Evolutionary conservation across 1,140 invertebrate genomes (phyloP).

Genomic region (Heliconius congener): DNA sequence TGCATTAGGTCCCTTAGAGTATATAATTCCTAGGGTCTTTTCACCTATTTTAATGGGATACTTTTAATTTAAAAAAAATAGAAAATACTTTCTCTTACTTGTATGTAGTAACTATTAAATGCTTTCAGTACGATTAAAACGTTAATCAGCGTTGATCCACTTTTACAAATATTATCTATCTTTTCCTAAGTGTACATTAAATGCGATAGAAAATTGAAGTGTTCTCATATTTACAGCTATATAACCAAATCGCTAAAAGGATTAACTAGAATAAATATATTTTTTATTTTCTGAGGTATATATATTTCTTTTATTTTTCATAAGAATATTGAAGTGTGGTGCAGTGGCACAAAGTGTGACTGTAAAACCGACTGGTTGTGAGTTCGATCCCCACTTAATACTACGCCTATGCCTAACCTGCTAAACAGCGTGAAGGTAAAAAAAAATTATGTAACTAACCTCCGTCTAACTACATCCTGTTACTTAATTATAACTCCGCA

Average conservation of each 20-base stretch:
- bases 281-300: neutral
- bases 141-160: conserved; percentile 37
- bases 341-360: too few relatives aligned
- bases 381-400: too few relatives aligned
- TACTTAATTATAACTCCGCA: too few relatives aligned
- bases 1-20: too few relatives aligned
- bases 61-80: neutral
- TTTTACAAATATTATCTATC: neutral
- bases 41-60: too few relatives aligned
- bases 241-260: neutral
- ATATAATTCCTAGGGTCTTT: too few relatives aligned
- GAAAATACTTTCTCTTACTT: neutral
- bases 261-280: neutral
- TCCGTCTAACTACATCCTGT: too few relatives aligned
- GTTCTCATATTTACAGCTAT: neutral
- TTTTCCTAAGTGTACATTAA: neutral
- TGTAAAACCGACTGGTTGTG: too few relatives aligned
- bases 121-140: neutral
- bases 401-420: too few relatives aligned
- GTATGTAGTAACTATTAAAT: neutral
- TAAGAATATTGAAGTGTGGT: too few relatives aligned
- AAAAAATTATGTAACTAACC: too few relatives aligned
- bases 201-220: neutral
- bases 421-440: too few relatives aligned
- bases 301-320: neutral